Base-by-base conservation (phyloP, 2,113 vertebrate species). In the Callorhinus ursinus region DNA sequence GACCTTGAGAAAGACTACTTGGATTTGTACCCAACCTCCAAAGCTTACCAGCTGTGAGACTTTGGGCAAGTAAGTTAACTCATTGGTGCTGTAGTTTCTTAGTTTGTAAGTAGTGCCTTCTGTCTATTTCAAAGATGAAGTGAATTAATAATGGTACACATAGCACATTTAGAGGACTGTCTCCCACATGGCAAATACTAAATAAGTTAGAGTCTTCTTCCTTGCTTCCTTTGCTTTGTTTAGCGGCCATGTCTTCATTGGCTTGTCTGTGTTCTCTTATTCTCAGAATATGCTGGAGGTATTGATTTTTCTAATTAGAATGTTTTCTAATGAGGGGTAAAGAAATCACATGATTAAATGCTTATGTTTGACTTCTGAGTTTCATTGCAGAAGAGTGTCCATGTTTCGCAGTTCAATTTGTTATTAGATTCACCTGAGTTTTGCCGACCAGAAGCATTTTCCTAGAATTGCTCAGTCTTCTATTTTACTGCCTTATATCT, bases 51-150 rank as follows among this genome's bases (percentile, higher is more conserved):
- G 19, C 33, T 69, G 22, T 31, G 22, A 26, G 1, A n/a, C 4
- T 51, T 53, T 65, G 51, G 57, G n/a, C 4, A 84, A 67, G 9
- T 22, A 10, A 77, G 6, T 13, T 8, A 86, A 65, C 7, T 1
- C 1, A 2, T 59, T 1, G n/a, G 4, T 59, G 5, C 0, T 9
- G 63, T 83, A 1, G 0, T 24, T 36, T 61, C 24, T 67, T 53
- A 31, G 24, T 83, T 89, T 67, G 26, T 61, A 8, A 81, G n/a
- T 57, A 14, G 5, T 24, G 31, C 7, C 33, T 53, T 10, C 6
- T 4, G 51, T 8, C 13, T 10, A 24, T 81, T 33, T 7, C 36
- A 19, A 88, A 74, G 36, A 33, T 46, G 4, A 59, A 91, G 36
- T 42, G 7, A 46, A 16, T 72, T 65, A 55, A 72, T 7, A n/a